phyloP scores from a whole-genome alignment of 1,140 invertebrate genomes.

The Copidosoma floridanum region DNA sequence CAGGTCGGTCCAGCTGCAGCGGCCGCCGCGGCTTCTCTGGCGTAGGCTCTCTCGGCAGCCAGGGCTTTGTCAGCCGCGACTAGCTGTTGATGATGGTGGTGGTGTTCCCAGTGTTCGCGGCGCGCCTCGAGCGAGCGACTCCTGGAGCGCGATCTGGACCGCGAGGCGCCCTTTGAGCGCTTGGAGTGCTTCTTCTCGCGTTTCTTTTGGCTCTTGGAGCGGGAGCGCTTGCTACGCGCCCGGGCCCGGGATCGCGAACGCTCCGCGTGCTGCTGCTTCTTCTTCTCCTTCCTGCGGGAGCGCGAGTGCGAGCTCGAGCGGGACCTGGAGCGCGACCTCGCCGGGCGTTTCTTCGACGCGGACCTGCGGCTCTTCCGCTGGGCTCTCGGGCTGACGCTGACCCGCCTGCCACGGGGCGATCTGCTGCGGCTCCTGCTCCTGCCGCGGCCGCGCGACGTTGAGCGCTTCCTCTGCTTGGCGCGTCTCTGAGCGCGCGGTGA shows the following conservation, averaged over 20 bases:
- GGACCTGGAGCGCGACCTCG: constrained; percentile 32
- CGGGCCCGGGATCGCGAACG: constrained; percentile 44
- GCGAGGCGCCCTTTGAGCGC: constrained; percentile 47
- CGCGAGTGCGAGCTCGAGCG: constrained; percentile 37
- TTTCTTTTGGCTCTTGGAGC: constrained; percentile 42
- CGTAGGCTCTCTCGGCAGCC: not conserved
- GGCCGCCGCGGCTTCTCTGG: too few relatives aligned
- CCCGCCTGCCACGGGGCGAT: too few relatives aligned
- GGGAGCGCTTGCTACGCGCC: constrained; percentile 36
- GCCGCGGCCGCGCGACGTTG: constrained; percentile 29
- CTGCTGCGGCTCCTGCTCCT: constrained; percentile 41
- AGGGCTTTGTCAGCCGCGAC: too few relatives aligned
- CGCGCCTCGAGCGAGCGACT: constrained; percentile 36
- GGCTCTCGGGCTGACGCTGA: constrained; percentile 27
- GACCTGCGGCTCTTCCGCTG: constrained; percentile 29
- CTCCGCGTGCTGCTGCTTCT: constrained; percentile 50
- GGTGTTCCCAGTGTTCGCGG: constrained; percentile 34
- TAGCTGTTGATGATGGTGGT: not conserved
- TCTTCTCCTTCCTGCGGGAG: constrained; percentile 41
- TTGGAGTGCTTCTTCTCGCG: constrained; percentile 45
- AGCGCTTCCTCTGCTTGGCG: not conserved
- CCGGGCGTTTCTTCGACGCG: constrained; percentile 17
- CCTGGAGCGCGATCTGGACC: constrained; percentile 40
- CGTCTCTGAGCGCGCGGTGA: constrained; percentile 31
- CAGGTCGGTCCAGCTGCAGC: constrained; percentile 40